A percentile compares a stretch with the other conserved stretches of the same genome.
phyloP scores from a whole-genome alignment of 2,113 vertebrate species.

The Eurystomus gularis region DNA sequence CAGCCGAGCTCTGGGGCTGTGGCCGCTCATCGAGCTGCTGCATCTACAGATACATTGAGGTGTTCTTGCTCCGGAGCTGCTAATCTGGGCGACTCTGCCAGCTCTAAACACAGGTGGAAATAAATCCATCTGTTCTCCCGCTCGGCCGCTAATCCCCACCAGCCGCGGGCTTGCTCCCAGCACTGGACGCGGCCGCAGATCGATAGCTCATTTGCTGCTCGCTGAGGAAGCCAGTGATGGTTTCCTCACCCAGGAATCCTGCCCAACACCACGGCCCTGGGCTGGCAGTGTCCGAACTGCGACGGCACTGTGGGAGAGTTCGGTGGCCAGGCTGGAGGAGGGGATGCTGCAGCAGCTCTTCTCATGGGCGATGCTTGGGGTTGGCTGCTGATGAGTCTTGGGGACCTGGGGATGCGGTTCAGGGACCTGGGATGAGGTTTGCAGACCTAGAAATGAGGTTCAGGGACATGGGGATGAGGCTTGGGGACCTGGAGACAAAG shows the following conservation, averaged over 20 bases:
- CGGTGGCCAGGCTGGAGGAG: not conserved
- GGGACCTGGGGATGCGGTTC: not conserved
- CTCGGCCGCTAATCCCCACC: not conserved
- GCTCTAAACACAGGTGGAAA: not conserved
- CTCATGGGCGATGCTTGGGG: not conserved
- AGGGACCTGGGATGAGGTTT: too few species aligned
- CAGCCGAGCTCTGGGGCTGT: not conserved
- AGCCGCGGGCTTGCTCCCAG: too few species aligned
- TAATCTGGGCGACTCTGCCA: not conserved
- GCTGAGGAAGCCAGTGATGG: not conserved
- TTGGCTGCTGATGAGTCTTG: not conserved
- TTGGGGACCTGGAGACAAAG: not conserved
- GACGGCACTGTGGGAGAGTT: not conserved
- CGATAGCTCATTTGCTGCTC: not conserved
- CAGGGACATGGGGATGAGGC: not conserved
- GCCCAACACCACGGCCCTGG: not conserved
- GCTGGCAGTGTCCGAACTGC: rapidly evolving
- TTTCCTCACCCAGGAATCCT: not conserved
- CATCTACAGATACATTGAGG: not conserved
- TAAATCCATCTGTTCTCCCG: not conserved
- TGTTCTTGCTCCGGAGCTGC: not conserved
- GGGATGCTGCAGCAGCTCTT: not conserved
- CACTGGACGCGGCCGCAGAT: not conserved
- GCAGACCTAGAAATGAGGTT: not conserved
- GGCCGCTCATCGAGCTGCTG: not conserved